Evolutionary conservation across 2,797 vertebrate species (phyloP), one percentile per base, ranked within the genome.

Genomic region (Megalops cyprinoides): DNA sequence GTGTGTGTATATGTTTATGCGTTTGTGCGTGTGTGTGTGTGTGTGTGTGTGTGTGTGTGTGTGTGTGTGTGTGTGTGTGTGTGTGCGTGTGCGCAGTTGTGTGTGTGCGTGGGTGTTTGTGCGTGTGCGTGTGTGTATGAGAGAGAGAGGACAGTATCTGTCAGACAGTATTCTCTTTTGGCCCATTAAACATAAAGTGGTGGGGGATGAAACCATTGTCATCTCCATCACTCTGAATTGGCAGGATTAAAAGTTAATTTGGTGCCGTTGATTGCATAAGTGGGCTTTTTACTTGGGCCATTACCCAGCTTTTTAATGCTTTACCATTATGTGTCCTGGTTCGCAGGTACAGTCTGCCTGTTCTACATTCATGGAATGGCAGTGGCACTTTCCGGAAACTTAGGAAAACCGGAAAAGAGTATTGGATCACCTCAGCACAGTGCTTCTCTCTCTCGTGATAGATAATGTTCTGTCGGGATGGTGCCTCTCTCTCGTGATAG

Each of bases 231-330:
- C 77, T 88, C 83, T 89, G 84, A 86, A 87, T 82, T 82, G 86
- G 79, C 86, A 82, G 81, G 81, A 89, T 90, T 89, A 88, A 87
- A 87, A 85, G 80, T 88, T 89, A 48, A 88, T 88, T 87, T 84
- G 76, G 88, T 87, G 79, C 82, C 86, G 89, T 88, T 55, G 86
- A 88, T 89, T 88, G 86, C 77, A 80, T 89, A 88, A 88, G 88
- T 89, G 88, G 84, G 73, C 87, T 87, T 87, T 60, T 88, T 84
- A 84, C 85, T 87, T 87, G 87, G 85, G 73, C 86, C 89, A 90
- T 91, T 90, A 91, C 84, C 84, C 78, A 71, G 65, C 73, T 67
- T n/a, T 77, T 88, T 87, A 86, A 90, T 85, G 86, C 84, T 83
- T 86, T 80, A 56, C 60, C 37, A 79, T 55, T 81, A 83, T 42